Conservation (phyloP, 2,797 vertebrate species). For the Macrochelys suwanniensis region DNA sequence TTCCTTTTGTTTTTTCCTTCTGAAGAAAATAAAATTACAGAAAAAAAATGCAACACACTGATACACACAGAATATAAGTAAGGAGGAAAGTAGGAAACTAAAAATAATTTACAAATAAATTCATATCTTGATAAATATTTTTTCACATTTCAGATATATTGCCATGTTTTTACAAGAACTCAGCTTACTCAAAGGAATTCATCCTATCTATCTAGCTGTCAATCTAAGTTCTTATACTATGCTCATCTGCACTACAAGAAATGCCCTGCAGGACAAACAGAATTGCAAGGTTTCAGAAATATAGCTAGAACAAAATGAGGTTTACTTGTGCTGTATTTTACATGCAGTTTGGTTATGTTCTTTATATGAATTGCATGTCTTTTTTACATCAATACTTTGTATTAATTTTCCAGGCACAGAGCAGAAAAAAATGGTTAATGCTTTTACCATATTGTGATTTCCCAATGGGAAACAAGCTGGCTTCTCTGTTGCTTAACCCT, state of each 20-base stretch:
- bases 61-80: not conserved
- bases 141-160: not conserved
- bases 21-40: constrained; percentile 26
- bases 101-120: not conserved
- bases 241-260: not conserved
- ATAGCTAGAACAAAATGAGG: not conserved
- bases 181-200: constrained; percentile 21
- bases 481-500: constrained; percentile 7
- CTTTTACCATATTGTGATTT: not conserved
- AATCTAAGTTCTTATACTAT: not conserved
- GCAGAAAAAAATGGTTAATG: not conserved
- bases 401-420: constrained; percentile 33
- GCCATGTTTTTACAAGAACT: not conserved
- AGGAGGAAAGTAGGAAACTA: not conserved
- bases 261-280: constrained; percentile 5
- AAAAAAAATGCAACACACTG: not conserved
- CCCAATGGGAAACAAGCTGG: not conserved
- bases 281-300: constrained; percentile 1
- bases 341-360: constrained; percentile 5
- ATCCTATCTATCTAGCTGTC: not conserved
- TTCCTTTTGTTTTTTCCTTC: not conserved
- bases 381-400: constrained; percentile 35
- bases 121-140: not conserved
- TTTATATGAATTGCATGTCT: not conserved
- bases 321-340: constrained; percentile 6